A percentile compares a stretch with the other conserved stretches of the same genome.
phyloP scores from a whole-genome alignment of 2,888 invertebrate species.

The Griposia aprilina region DNA sequence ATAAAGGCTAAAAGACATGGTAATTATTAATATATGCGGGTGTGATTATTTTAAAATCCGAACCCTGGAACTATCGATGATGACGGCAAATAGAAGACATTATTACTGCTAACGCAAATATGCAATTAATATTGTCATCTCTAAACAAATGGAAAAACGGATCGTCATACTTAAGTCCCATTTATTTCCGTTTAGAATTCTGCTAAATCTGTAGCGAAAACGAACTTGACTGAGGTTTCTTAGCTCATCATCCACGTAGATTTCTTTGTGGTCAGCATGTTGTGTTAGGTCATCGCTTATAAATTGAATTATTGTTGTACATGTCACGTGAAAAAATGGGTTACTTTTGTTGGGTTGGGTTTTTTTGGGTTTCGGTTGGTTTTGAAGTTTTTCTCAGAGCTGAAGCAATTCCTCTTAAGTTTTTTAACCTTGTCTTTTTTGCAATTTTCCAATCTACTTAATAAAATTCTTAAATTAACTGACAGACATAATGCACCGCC shows the following conservation, averaged over 20 bases:
- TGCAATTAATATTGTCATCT: background rate
- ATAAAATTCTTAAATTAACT: no score
- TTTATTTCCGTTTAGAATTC: conserved; percentile 18
- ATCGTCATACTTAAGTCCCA: background rate
- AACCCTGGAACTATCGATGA: background rate
- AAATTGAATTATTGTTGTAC: background rate
- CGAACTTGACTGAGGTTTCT: conserved; percentile 14
- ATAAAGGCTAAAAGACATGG: no score
- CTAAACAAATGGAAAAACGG: conserved; percentile 6
- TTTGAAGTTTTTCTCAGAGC: background rate
- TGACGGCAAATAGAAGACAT: background rate
- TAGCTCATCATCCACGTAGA: background rate
- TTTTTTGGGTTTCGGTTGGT: no score
- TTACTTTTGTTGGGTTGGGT: no score
- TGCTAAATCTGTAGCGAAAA: conserved; percentile 13
- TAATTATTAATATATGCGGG: no score
- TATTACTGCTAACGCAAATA: background rate
- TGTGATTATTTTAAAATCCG: background rate
- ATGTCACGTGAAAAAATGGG: background rate
- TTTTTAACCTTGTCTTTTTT: background rate
- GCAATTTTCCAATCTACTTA: background rate
- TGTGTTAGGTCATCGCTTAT: background rate
- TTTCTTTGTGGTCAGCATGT: background rate
- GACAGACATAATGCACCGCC: no score
- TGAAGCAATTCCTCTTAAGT: no score